Evolutionary conservation across 2,888 invertebrate genomes (phyloP), one percentile per base, ranked within the genome.

Genomic region (Syrista parreyssii): DNA sequence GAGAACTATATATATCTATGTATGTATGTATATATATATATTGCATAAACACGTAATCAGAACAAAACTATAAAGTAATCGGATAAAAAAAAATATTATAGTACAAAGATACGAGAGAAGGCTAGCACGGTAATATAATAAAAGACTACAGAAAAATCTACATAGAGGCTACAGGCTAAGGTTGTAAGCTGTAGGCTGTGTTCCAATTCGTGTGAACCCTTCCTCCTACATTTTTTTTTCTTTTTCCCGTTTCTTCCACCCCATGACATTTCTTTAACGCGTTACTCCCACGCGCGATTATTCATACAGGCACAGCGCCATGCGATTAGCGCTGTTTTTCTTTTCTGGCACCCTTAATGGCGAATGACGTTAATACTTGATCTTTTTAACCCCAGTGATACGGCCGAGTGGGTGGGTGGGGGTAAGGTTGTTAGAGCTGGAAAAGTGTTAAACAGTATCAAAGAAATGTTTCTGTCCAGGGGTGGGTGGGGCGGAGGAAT

Each of bases 131-230:
- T 79, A 75, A 79, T 72, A 32, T 72, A 76, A 78, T 75, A 71
- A 75, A 75, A 78, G 68, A 76, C 76, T 87, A 86, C 79, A 85
- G 82, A 89, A 87, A 55, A 87, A 87, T 88, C 88, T 89, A 90
- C 87, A 82, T 88, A 89, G 91, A 91, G 91, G 91, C 91, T 91
- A 89, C 91, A 91, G 91, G 91, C 91, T 91, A 91, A 90, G 91
- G 91, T 91, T 88, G 89, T 90, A 91, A 90, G 91, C 88, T 90
- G 87, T 89, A 90, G 88, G 89, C 89, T 88, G 86, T 86, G 85
- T 88, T 88, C 86, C 85, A 85, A 85, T 86, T 87, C 81, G 86
- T 83, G 83, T 3, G 12, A 12, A 12, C 79, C 83, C 81, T 82
- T 82, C 79, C 79, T 84, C 81, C 77, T 84, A 75, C 74, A 69